Base-by-base conservation (phyloP, 2,113 vertebrate species). In the Piaya cayana region DNA sequence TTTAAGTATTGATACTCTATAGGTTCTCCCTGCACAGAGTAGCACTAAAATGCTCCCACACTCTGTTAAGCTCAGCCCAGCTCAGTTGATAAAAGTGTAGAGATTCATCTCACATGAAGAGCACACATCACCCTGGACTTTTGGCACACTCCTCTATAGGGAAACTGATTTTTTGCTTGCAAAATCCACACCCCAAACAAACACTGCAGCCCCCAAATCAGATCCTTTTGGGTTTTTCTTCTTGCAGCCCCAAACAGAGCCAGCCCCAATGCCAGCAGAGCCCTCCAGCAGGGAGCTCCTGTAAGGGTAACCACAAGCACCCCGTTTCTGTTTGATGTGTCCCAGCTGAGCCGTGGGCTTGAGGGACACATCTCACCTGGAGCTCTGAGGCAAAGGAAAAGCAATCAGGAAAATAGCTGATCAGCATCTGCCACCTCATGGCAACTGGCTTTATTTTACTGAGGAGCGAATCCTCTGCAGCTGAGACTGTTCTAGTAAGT, bases 391-490 rank as follows among this genome's bases (percentile, higher is more conserved):
- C 30, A 52, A 52, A 50, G 42, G 18, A 65, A 69, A 56, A 56
- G 58, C 82, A 36, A 12, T 5, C 17, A 49, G 82, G 64, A 64
- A 72, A 81, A 87, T 34, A 68, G 37, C 65, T 90, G 92, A 80
- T 65, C 90, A 69, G 37, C 76, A 86, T 63, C 82, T 92, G 92
- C 92, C 79, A 53, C 79, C 92, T 92, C n/a, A 74, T 55, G 74
- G 83, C 58, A 64, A 27, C 32, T 86, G 42, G 32, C 19, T 82
- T 86, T 45, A 58, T 88, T 75, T 86, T 20, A 53, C 70, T 39
- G 52, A 65, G 42, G 50, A 74, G 19, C 32, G 49, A 42, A 64
- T 82, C 30, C 18, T 74, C 23, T 71, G 15, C 6, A 13, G 62
- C 60, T 78, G 81, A 64, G 83, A 9, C 8, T 63, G 71, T 74